Evolutionary conservation across 2,113 vertebrate species (phyloP).

Genomic region (Tupaia tana): DNA sequence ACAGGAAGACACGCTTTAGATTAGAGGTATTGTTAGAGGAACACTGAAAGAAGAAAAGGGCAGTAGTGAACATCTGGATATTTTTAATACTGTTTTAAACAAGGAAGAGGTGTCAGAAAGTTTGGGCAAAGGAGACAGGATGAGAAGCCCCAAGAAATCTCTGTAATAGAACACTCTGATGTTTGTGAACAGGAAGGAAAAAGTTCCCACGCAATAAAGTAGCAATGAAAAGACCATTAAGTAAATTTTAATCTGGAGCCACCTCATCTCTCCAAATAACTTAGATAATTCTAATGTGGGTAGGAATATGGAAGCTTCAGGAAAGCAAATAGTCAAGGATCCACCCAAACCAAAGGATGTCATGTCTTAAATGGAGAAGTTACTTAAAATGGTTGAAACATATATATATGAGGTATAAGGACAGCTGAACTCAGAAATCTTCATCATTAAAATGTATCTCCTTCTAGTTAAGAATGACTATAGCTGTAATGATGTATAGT

Average conservation of each 20-base stretch:
- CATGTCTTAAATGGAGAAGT: background rate
- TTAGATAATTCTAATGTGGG: background rate
- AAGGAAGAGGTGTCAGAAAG: background rate
- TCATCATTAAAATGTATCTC: background rate
- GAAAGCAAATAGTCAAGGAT: conserved; percentile 11
- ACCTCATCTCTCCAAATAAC: background rate
- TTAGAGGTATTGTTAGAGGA: background rate
- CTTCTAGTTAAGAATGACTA: background rate
- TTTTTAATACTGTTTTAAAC: background rate
- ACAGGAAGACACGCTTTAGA: background rate
- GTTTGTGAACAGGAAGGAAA: background rate
- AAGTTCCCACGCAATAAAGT: background rate
- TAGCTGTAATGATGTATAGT: no score
- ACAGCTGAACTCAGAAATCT: background rate
- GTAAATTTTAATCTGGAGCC: background rate
- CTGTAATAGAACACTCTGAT: background rate
- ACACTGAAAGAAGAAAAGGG: background rate
- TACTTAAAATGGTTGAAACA: conserved; percentile 8
- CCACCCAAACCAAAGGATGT: background rate
- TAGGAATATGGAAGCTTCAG: background rate
- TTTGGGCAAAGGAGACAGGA: background rate
- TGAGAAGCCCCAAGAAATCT: background rate
- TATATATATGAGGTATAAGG: background rate
- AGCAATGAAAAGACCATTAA: background rate
- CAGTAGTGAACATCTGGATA: background rate